A percentile compares a stretch with the other conserved stretches of the same genome.
Conservation (phyloP, 2,888 invertebrate species). For the Colletes collaris region DNA sequence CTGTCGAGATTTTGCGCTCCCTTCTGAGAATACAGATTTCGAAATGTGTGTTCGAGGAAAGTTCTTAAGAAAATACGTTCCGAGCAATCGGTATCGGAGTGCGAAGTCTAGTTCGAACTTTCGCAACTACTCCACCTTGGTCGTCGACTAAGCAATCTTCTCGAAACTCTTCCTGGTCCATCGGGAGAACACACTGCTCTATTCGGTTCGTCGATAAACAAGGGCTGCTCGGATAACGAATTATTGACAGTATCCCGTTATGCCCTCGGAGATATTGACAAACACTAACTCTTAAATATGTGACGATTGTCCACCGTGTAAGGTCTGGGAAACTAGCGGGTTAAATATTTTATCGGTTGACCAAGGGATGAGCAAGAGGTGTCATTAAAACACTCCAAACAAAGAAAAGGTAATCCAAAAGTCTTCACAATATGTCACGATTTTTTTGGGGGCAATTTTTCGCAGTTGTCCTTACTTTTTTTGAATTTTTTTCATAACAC, state of each 20-base stretch:
- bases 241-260: slow-evolving; percentile 46
- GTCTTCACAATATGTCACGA: too few species aligned
- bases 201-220: slow-evolving; percentile 58
- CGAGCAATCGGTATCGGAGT: slow-evolving; percentile 71
- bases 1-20: slow-evolving; percentile 50
- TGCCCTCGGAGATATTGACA: neutral
- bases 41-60: slow-evolving; percentile 62
- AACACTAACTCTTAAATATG: neutral
- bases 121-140: slow-evolving; percentile 64
- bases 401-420: too few species aligned
- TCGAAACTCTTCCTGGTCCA: slow-evolving; percentile 66
- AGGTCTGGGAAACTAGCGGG: too few species aligned
- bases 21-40: slow-evolving; percentile 66
- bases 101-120: slow-evolving; percentile 72
- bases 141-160: slow-evolving; percentile 71
- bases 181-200: slow-evolving; percentile 55
- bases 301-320: neutral
- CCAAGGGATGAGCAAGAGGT: too few species aligned
- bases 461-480: too few species aligned
- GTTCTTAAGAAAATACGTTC: slow-evolving; percentile 71
- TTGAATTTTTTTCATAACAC: too few species aligned
- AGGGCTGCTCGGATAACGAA: slow-evolving; percentile 51
- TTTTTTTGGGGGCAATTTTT: too few species aligned
- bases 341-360: too few species aligned
- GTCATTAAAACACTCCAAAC: too few species aligned